These are phyloP conservation scores for Meteorus colon DNA, from an alignment of 2,888 invertebrate genomes.

Conservation along the genomic window DNA sequence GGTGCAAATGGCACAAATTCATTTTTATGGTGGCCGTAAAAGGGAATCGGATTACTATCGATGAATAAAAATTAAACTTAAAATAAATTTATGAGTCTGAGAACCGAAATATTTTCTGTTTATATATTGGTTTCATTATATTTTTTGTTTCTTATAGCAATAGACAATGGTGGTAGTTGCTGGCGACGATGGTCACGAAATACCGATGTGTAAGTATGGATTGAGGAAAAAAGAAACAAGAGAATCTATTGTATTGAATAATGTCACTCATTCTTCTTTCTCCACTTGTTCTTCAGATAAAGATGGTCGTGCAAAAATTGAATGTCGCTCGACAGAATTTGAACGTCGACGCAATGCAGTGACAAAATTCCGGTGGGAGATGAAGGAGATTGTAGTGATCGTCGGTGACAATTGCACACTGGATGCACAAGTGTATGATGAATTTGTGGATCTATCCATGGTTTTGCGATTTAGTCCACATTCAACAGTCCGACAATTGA, in stretches of 20 bases:
- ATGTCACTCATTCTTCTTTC: background rate
- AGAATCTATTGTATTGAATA: background rate
- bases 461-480: background rate
- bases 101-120: conserved; percentile 8
- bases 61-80: background rate
- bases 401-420: background rate
- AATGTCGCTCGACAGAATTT: background rate
- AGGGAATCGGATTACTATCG: background rate
- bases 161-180: conserved; percentile 52
- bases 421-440: background rate
- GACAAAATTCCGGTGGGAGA: background rate
- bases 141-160: conserved; percentile 7
- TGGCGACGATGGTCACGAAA: conserved; percentile 35
- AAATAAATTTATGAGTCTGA: background rate
- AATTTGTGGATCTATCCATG: background rate
- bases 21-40: background rate
- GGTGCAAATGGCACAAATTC: conserved; percentile 3
- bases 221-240: background rate
- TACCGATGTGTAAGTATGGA: conserved; percentile 22
- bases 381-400: background rate
- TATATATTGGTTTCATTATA: conserved; percentile 4
- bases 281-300: background rate
- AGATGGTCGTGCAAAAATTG: background rate
- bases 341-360: background rate
- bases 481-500: conserved; percentile 1